A percentile compares a stretch with the other conserved stretches of the same genome.
Evolutionary conservation across 1,140 invertebrate species (phyloP).

Genomic region (Pseudachorutes palmiensis): DNA sequence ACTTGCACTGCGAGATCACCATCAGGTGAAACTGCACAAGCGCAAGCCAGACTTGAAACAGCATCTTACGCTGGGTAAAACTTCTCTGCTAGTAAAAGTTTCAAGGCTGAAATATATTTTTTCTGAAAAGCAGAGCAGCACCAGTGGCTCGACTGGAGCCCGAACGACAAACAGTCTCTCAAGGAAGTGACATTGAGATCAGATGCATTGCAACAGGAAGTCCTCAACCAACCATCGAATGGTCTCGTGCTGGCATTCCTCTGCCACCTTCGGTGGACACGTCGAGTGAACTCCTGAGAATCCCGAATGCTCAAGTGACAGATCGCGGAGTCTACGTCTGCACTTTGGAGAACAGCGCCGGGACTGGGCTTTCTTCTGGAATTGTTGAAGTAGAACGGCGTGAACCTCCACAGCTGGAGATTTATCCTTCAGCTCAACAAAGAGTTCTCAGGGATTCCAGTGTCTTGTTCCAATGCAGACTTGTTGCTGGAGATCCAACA

Average conservation of each 20-base stretch:
- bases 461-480: slow-evolving; percentile 67
- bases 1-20: slow-evolving; percentile 57
- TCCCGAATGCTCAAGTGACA: slow-evolving; percentile 58
- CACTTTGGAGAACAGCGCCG: slow-evolving; percentile 45
- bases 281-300: slow-evolving; percentile 56
- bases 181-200: slow-evolving; percentile 67
- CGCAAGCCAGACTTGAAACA: slow-evolving; percentile 44
- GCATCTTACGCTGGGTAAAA: slow-evolving; percentile 41
- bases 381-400: slow-evolving; percentile 80
- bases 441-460: slow-evolving; percentile 55
- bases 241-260: slow-evolving; percentile 63
- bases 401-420: slow-evolving; percentile 64
- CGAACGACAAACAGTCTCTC: slow-evolving; percentile 60
- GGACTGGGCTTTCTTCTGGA: slow-evolving; percentile 56
- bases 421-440: slow-evolving; percentile 62
- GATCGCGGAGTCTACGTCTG: slow-evolving; percentile 64
- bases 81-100: slow-evolving; percentile 9
- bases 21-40: slow-evolving; percentile 42
- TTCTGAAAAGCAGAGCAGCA: slow-evolving; percentile 41
- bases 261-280: slow-evolving; percentile 56
- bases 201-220: slow-evolving; percentile 61
- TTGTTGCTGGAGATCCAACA: slow-evolving; percentile 62
- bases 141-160: slow-evolving; percentile 56
- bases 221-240: slow-evolving; percentile 62
- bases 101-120: background rate